Conservation (phyloP, 2,113 vertebrate genomes). For the Stegastes partitus region DNA sequence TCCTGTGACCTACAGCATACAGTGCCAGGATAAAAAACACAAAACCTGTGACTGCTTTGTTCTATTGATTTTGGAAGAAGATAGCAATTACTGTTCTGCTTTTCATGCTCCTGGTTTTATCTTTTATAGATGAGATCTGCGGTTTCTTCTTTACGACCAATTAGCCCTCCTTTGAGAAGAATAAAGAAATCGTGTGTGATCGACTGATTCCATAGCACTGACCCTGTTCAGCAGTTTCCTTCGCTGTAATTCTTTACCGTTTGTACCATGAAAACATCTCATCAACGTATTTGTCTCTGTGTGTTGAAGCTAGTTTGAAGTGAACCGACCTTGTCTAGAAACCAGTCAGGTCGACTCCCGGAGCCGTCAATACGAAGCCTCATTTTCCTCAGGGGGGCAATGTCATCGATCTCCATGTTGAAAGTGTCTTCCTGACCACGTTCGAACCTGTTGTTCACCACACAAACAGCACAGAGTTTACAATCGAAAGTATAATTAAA, state of each 20-base stretch:
- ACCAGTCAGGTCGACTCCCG: conserved; percentile 95
- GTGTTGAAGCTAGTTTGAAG: neutral
- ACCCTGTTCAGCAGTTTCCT: neutral
- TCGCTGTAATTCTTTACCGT: neutral
- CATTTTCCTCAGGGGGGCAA: conserved; percentile 94
- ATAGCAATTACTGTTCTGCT: conserved; percentile 15
- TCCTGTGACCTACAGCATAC: conserved; percentile 62
- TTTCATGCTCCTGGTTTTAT: conserved; percentile 30
- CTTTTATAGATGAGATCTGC: conserved; percentile 38
- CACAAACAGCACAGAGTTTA: conserved; percentile 27
- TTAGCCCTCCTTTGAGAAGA: conserved; percentile 8
- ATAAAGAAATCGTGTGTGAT: neutral
- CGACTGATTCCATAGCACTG: neutral
- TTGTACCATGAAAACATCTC: neutral
- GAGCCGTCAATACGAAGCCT: conserved; percentile 90
- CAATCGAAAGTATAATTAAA: neutral
- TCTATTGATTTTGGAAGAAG: conserved; percentile 48
- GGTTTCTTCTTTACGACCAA: conserved; percentile 8
- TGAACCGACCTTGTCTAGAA: conserved; percentile 81
- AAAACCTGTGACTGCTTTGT: conserved; percentile 50
- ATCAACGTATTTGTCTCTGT: neutral
- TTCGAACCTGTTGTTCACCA: conserved; percentile 89
- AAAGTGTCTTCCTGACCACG: conserved; percentile 95
- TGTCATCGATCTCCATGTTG: conserved; percentile 93
- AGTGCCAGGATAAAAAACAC: conserved; percentile 29